Base-by-base conservation (phyloP, 2,113 vertebrate species). In the Scopus umbretta region DNA sequence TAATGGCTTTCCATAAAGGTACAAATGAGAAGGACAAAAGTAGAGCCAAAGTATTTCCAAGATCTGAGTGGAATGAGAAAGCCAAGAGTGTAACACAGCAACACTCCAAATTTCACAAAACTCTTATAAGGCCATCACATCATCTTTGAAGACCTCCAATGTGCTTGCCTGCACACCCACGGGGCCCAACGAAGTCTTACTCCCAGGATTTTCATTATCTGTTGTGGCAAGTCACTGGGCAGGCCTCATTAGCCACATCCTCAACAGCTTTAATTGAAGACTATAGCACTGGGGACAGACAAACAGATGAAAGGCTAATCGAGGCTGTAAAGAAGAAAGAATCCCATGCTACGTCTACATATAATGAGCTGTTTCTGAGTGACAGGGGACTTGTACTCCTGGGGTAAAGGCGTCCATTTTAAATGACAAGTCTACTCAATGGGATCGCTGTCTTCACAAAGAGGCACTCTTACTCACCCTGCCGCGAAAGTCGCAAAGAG, bases 381-480 rank as follows among this genome's bases (percentile, higher is more conserved):
- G 96, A 96, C 92, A 90, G 84, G 36, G 56, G 29, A 61, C 86
- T 97, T 78, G 50, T 91, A 81, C 71, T 96, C 85, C 59, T 50
- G 81, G 86, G 80, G 63, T 96, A 94, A 89, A 91, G 88, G 82
- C 93, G 82, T 89, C 86, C 66, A 94, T 30, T 75, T 96, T 87
- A 97, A 97, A 97, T 76, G 85, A 95, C 72, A 72, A 18, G 53
- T 45, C 84, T 88, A 80, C 67, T 97, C 89, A 95, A 88, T 86
- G 86, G 72, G 72, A 95, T 73, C 1, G 2, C 89, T 91, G 76
- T 74, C 84, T 96, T 92, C 91, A 96, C 71, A 94, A 94, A 96
- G 90, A 94, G 30, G 72, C 86, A 88, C 88, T 86, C 72, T 94
- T 90, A 97, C 89, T 66, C 83, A 80, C 94, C 55, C 74, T 50